Conservation (phyloP, 2,888 invertebrate genomes). For the Candidula unifasciata region DNA sequence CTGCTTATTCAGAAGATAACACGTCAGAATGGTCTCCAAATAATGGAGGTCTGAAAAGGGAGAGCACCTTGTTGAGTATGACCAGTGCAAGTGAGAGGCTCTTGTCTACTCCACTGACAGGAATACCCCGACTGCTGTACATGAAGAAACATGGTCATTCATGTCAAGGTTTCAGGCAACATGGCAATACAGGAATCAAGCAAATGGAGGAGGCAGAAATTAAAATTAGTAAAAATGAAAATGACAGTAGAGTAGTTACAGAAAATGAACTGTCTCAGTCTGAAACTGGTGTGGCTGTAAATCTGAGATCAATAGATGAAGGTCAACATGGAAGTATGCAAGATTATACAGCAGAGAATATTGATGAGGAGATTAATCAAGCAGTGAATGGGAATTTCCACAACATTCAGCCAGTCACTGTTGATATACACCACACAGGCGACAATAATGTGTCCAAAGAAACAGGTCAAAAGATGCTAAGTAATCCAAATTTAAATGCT, state of each 20-base stretch:
- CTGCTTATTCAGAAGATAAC: neutral
- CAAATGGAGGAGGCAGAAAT: neutral
- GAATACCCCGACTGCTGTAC: slow-evolving; percentile 58
- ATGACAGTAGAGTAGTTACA: neutral
- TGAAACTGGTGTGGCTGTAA: neutral
- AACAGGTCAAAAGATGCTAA: neutral
- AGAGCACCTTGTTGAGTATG: slow-evolving; percentile 40
- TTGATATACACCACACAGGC: neutral
- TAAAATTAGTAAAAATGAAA: neutral
- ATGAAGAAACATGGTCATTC: slow-evolving; percentile 28
- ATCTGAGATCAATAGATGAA: neutral
- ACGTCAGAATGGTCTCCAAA: slow-evolving; percentile 44
- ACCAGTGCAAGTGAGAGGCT: slow-evolving; percentile 54
- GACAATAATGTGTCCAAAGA: neutral
- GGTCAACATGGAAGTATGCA: neutral
- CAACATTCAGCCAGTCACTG: neutral
- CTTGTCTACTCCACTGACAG: slow-evolving; percentile 53
- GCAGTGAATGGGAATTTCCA: neutral
- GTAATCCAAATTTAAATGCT: slow-evolving; percentile 15
- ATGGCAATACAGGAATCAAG: neutral
- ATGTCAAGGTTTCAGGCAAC: neutral
- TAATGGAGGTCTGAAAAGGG: slow-evolving; percentile 41
- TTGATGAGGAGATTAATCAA: neutral
- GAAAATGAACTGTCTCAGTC: neutral
- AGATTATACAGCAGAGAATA: neutral